Base-by-base conservation (phyloP, 2,113 vertebrate genomes). In the Lepisosteus oculatus region DNA sequence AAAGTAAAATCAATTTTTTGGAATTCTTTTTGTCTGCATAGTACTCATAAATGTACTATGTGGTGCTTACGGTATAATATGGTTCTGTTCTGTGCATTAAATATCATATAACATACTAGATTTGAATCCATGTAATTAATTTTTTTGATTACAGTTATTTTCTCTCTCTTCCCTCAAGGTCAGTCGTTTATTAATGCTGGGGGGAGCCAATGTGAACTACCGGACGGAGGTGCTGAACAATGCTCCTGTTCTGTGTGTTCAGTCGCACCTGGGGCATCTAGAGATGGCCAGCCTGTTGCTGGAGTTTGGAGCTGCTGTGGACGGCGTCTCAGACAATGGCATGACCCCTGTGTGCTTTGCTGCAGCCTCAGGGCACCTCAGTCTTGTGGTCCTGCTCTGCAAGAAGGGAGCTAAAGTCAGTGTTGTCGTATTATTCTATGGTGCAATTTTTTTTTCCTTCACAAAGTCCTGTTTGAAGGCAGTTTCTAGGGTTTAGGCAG, bases 151-250 rank as follows among this genome's bases (percentile, higher is more conserved):
- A 29, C 29, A 29, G 29, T n/a, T 7, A 29, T 55, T 43, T 11
- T 71, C 0, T 3, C 14, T 62, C 44, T 44, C 1, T 1, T 67
- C n/a, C 61, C 76, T 78, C 66, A 82, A 99, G 97, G 97, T 99
- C 84, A 99, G 97, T 82, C 96, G 96, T 17, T 91, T 99, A 82
- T 89, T 99, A 82, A 97, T 99, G 87, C 81, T 96, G 78, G 95
- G 92, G 45, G 97, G 97, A 13, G 96, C 96, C 11, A 98, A 97
- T 3, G 93, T 96, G 70, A 98, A 99, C 87, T 98, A 99, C 68
- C 94, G 95, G 69, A 98, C 97, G 0, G 97, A 99, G 81, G 97
- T 97, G 59, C 85, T 98, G 78, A 97, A 95, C 81, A 99, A 97
- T 2, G 95, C 96, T 3, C 97, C 97, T 0, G 92, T 99, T 78